Conservation (phyloP, 2,797 vertebrate species). For the Chelonia mydas region DNA sequence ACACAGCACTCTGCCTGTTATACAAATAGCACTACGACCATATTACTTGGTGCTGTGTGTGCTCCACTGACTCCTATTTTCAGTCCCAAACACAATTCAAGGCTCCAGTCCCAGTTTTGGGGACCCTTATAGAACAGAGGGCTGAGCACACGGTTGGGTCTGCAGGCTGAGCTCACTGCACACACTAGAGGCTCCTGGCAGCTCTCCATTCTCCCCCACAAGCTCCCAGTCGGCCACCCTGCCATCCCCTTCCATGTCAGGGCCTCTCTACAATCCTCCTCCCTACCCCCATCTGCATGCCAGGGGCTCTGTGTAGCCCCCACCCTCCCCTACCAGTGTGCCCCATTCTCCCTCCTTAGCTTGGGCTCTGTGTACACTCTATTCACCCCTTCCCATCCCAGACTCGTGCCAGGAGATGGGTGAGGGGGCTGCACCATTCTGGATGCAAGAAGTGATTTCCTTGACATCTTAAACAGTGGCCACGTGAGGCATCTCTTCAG, state of each 20-base stretch:
- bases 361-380: not conserved
- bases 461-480: not conserved
- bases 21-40: not conserved
- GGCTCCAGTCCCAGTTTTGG: not conserved
- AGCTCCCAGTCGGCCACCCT: not conserved
- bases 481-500: not conserved
- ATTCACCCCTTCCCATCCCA: not conserved
- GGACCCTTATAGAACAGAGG: not conserved
- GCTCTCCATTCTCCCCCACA: not conserved
- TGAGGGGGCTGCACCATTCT: not conserved
- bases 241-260: not conserved
- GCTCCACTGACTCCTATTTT: not conserved
- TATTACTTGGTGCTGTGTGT: not conserved
- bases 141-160: not conserved
- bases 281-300: not conserved
- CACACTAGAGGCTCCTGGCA: not conserved
- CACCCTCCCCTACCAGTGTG: not conserved
- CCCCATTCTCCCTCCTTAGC: not conserved
- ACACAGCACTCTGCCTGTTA: not conserved
- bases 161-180: not conserved
- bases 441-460: not conserved
- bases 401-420: not conserved
- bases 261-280: accelerated
- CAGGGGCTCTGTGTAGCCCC: not conserved
- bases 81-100: not conserved